A percentile compares a stretch with the other conserved stretches of the same genome.
Evolutionary conservation across 64 coral and sea anemone genomes (phyloP).

Genomic region (Stichodactyla mertensii): DNA sequence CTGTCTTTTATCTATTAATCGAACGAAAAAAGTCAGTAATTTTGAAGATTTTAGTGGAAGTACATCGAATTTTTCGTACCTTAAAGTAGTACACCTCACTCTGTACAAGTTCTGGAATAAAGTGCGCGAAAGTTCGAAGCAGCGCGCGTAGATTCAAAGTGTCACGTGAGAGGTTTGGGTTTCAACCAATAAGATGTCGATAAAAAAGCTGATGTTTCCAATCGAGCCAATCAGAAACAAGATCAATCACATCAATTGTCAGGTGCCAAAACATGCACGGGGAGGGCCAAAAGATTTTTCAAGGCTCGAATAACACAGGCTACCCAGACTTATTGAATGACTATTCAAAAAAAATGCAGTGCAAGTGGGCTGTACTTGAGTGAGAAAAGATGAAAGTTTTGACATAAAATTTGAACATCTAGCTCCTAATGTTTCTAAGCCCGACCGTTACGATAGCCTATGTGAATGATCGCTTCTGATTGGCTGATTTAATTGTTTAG

Average conservation of each 20-base stretch:
- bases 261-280: not conserved
- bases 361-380: too few species aligned
- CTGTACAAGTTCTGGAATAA: not conserved
- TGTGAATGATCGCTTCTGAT: too few species aligned
- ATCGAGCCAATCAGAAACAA: not conserved
- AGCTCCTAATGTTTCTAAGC: too few species aligned
- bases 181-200: not conserved
- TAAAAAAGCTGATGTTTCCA: not conserved
- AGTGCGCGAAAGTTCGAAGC: not conserved
- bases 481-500: too few species aligned
- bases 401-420: too few species aligned
- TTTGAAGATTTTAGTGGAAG: not conserved
- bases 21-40: not conserved
- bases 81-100: not conserved
- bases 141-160: not conserved
- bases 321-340: not conserved
- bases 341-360: too few species aligned
- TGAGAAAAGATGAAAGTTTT: too few species aligned
- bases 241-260: not conserved
- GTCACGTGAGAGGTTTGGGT: not conserved
- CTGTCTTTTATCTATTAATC: not conserved
- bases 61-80: not conserved
- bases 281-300: not conserved
- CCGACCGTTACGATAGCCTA: too few species aligned
- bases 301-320: not conserved